Base-by-base conservation (phyloP, 1,140 invertebrate species). In the Euglossa dilemma region DNA sequence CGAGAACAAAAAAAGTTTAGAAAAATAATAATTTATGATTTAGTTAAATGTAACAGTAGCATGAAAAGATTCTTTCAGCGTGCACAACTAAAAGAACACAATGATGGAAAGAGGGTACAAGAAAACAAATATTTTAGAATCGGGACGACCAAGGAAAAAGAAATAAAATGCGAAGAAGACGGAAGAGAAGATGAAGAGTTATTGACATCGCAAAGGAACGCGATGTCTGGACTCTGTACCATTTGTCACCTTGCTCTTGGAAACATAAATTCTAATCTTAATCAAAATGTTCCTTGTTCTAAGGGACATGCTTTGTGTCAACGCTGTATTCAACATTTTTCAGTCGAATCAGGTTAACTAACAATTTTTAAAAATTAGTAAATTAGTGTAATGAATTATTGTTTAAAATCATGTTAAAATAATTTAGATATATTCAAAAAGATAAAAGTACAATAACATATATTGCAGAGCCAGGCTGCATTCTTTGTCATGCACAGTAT, bases 301-400 rank as follows among this genome's bases (percentile, higher is more conserved):
- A 75, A 92, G 2, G 88, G 86, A 45, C 93, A 92, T 71, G 54
- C 90, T 20, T 70, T 93, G 6, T 94, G 93, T 78, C 87, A 91
- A 47, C 88, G 85, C 43, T 94, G 93, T 52, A 82, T 93, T 45
- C 87, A 87, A 73, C 85, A 89, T 54, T 90, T 91, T 59, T 79
- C 89, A 6, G 75, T 91, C 72, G 87, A 84, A 80, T 89, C 92
- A 86, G 92, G 93, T 92, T 78, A 66, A 59, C 80, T 67, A 76
- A 85, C 50, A 36, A 28, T 64, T 50, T 59, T 52, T n/a, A n/a
- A 25, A 50, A 81, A 47, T 69, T 36, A 36, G 50, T 25, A 23
- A 20, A 11, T 28, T 18, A 45, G 5, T 43, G n/a, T n/a, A n/a
- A n/a, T n/a, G n/a, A n/a, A n/a, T n/a, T n/a, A n/a, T n/a, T n/a